These are phyloP conservation scores for Cecropterus lyciades DNA, from an alignment of 1,140 invertebrate genomes.

Conservation along the genomic window DNA sequence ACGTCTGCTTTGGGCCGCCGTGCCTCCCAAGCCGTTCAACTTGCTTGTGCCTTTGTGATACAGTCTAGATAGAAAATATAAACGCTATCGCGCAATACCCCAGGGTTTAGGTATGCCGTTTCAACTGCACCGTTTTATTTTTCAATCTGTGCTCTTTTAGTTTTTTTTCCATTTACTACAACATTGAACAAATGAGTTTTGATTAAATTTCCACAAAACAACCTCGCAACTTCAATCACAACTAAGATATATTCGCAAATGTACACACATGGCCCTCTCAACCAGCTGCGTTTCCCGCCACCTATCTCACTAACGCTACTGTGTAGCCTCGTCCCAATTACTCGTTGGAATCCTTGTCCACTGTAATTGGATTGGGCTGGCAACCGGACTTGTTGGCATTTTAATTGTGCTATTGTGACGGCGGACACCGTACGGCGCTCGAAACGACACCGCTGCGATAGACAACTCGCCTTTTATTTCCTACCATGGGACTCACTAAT, in stretches of 20 bases:
- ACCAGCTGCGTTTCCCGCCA: conserved; percentile 44
- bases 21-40: conserved; percentile 50
- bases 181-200: background rate
- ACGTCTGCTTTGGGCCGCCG: conserved; percentile 58
- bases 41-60: conserved; percentile 56
- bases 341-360: conserved; percentile 80
- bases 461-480: conserved; percentile 70
- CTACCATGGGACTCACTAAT: conserved; percentile 58
- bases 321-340: conserved; percentile 77
- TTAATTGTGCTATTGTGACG: conserved; percentile 84
- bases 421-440: conserved; percentile 60
- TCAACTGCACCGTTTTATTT: conserved; percentile 23
- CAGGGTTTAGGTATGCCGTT: conserved; percentile 27
- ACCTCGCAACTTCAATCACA: conserved; percentile 14
- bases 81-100: conserved; percentile 38
- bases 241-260: conserved; percentile 26
- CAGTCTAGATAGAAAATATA: conserved; percentile 41
- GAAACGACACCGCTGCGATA: conserved; percentile 64
- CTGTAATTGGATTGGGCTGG: conserved; percentile 82
- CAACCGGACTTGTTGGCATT: conserved; percentile 82
- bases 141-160: conserved; percentile 21
- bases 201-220: background rate
- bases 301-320: conserved; percentile 67
- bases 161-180: conserved; percentile 2
- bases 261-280: conserved; percentile 20